Evolutionary conservation across 2,797 vertebrate species (phyloP).

Genomic region (Takifugu ocellatus): DNA sequence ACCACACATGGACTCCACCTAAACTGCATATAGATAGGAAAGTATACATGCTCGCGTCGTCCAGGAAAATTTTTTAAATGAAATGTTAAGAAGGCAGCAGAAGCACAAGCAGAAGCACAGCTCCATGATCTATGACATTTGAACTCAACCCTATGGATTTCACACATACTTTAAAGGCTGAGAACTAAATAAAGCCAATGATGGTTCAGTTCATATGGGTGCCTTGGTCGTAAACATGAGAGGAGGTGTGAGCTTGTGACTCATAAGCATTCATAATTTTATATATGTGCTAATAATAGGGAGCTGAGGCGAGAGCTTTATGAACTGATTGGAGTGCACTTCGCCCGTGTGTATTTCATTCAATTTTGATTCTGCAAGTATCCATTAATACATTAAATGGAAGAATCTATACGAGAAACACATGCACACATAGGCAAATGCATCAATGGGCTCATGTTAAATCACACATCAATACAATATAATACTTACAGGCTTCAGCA

Average conservation of each 20-base stretch:
- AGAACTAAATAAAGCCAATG: not conserved
- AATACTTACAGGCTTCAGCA: conserved; percentile 60
- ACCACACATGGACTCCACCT: conserved; percentile 66
- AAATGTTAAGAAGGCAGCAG: too few species aligned
- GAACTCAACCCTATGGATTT: too few species aligned
- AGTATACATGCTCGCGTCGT: conserved; percentile 4
- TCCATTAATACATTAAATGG: too few species aligned
- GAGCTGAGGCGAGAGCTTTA: conserved; percentile 23
- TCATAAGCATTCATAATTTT: conserved; percentile 38
- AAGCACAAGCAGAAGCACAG: not conserved
- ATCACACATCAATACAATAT: conserved; percentile 16
- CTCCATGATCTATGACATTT: conserved; percentile 1
- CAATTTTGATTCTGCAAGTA: too few species aligned
- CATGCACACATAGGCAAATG: not conserved
- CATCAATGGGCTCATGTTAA: conserved; percentile 6
- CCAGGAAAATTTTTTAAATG: not conserved
- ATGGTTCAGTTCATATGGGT: conserved; percentile 7
- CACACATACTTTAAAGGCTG: too few species aligned
- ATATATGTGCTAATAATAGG: conserved; percentile 46
- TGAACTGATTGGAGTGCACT: too few species aligned
- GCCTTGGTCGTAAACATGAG: conserved; percentile 28
- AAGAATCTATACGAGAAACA: not conserved
- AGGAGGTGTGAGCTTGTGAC: conserved; percentile 43
- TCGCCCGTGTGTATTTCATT: too few species aligned
- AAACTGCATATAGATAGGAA: conserved; percentile 33